Evolutionary conservation across 2,888 invertebrate species (phyloP).

Genomic region (Theristus sp.): DNA sequence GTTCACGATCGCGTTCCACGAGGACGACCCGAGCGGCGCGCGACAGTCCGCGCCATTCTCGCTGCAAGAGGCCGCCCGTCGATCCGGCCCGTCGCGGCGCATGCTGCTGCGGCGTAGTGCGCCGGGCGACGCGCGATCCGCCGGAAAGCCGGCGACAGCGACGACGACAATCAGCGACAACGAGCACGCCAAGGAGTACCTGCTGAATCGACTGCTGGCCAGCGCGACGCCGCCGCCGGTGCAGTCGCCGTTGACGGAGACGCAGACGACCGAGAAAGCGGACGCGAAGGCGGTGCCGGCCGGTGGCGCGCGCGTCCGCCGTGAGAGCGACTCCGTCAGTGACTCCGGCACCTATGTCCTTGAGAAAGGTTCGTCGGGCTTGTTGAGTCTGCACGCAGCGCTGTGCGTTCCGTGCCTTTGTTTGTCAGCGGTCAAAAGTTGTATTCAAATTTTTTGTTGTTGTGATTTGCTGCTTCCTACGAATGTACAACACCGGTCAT

Average conservation of each 20-base stretch:
- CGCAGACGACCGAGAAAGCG: not conserved
- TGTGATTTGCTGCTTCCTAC: too few relatives aligned
- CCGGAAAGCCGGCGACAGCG: too few relatives aligned
- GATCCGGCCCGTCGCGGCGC: not conserved
- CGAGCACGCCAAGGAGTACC: not conserved
- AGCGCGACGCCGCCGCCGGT: not conserved
- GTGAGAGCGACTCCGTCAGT: not conserved
- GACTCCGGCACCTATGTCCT: not conserved
- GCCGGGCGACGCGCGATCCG: too few relatives aligned
- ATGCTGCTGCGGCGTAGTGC: not conserved
- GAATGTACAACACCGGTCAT: too few relatives aligned
- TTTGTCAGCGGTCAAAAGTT: too few relatives aligned
- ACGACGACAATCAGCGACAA: not conserved
- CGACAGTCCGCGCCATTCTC: not conserved
- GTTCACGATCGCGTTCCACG: not conserved
- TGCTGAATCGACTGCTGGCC: not conserved
- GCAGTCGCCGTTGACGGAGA: not conserved
- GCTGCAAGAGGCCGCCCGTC: not conserved
- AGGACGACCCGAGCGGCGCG: not conserved
- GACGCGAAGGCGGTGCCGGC: not conserved
- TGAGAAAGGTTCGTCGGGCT: not conserved
- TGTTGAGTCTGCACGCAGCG: too few relatives aligned
- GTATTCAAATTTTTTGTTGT: too few relatives aligned
- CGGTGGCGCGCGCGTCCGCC: not conserved
- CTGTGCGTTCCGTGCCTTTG: too few relatives aligned